A percentile compares a stretch with the other conserved stretches of the same genome.
Conservation (phyloP, 2,797 vertebrate species). For the Acrossocheilus wenchowensis region DNA sequence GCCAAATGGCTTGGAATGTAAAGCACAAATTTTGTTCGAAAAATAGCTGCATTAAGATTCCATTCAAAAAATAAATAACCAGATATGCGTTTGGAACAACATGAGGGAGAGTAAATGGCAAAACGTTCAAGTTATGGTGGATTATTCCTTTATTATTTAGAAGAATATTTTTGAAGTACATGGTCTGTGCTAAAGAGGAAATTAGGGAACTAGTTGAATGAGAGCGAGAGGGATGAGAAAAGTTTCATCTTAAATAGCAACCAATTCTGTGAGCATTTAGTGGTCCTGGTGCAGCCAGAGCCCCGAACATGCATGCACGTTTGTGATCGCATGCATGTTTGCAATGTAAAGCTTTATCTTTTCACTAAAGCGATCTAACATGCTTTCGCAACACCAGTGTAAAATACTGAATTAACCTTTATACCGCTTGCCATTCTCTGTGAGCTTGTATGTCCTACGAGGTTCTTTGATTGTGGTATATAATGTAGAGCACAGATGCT, state of each 20-base stretch:
- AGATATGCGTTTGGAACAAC: neutral
- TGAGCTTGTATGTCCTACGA: conserved; percentile 10
- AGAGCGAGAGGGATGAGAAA: neutral
- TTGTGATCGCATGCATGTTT: conserved; percentile 23
- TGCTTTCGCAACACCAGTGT: neutral
- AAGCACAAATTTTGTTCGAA: neutral
- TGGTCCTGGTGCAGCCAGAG: neutral
- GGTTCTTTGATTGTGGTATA: conserved; percentile 6
- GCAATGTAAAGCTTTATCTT: conserved; percentile 21
- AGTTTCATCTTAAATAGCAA: conserved; percentile 2
- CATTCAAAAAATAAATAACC: neutral
- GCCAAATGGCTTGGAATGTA: neutral
- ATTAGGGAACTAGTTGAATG: conserved; percentile 9
- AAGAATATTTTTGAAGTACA: neutral
- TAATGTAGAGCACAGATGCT: neutral
- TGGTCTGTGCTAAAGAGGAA: conserved; percentile 8
- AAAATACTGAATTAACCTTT: neutral
- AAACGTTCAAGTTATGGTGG: neutral
- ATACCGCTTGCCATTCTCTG: conserved; percentile 16
- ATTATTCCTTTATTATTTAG: neutral
- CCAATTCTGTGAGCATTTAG: neutral
- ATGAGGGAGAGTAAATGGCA: neutral
- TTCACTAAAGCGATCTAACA: conserved; percentile 23
- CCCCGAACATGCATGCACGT: neutral
- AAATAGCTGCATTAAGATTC: neutral